Base-by-base conservation (phyloP, 2,888 invertebrate genomes). In the Mechanitis mazaeus region DNA sequence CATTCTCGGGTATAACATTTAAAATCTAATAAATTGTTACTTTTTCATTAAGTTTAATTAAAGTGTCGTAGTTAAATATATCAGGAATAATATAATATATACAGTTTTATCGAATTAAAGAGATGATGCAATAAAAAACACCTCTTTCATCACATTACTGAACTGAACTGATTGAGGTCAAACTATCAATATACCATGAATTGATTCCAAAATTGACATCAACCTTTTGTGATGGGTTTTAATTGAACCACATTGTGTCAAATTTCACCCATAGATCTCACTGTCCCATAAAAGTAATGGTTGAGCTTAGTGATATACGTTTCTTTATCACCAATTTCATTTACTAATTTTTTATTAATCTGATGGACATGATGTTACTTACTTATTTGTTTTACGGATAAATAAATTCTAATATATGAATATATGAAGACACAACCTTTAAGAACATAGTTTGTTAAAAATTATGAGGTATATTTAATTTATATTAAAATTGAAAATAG, bases 41-140 rank as follows among this genome's bases (percentile, higher is more conserved):
- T 20, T 20, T 20, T 20, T 20, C 20, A 20, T 20, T 20, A 20
- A 20, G 1, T 1, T 20, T 20, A 20, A 20, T 0, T 20, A 20
- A 20, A 20, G 20, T 20, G 0, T 20, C 20, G 20, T 20, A 20
- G 1, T 20, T 9, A 42, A 42, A 42, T 42, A 42, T 42, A 9
- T 42, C 1, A 42, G 11, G 42, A 9, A 42, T 9, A 42, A 42
- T 42, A 9, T 42, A 42, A 42, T 42, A 11, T 2, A 1, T 5
- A 31, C 5, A 31, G 31, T 50, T 31, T 31, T 50, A 31, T 31
- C 50, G 9, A 50, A 50, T 50, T 50, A 50, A 31, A 31, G 31
- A 31, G 69, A 65, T 87, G 87, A 87, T 82, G 87, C 87, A 87
- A 87, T 82, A n/a, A 76, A 75, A 79, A 84, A 81, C 76, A 80